phyloP scores from a whole-genome alignment of 1,140 invertebrate genomes.

The Megalonaias nervosa region DNA sequence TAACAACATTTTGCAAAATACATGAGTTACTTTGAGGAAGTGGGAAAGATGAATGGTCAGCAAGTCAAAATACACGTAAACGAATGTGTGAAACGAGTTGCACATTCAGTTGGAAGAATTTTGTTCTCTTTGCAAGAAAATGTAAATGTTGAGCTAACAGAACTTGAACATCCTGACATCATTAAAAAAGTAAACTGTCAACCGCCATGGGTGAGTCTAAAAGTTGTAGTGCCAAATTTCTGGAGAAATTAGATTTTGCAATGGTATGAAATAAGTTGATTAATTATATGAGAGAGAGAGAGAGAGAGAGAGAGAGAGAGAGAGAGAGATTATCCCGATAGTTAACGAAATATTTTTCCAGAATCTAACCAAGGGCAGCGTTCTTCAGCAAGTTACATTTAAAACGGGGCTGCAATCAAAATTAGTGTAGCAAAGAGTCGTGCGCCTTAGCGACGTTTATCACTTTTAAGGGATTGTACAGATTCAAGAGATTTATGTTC shows the following conservation, averaged over 20 bases:
- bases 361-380: no score
- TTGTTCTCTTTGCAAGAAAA: slow-evolving; percentile 26
- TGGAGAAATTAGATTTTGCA: not conserved
- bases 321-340: no score
- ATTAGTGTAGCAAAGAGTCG: no score
- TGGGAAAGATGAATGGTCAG: slow-evolving; percentile 38
- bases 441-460: no score
- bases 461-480: no score
- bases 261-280: slow-evolving; percentile 6
- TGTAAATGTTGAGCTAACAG: slow-evolving; percentile 22
- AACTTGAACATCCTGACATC: slow-evolving; percentile 28
- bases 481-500: no score
- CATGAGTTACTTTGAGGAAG: slow-evolving; percentile 15
- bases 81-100: slow-evolving; percentile 29
- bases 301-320: no score
- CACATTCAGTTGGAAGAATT: slow-evolving; percentile 27
- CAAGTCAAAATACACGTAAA: slow-evolving; percentile 40
- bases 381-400: no score
- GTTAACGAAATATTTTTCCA: no score
- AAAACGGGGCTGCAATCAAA: no score
- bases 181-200: slow-evolving; percentile 37
- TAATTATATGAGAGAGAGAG: not conserved
- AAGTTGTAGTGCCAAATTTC: slow-evolving; percentile 6
- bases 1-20: no score
- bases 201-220: slow-evolving; percentile 3